Evolutionary conservation across 30 jellyfish, hydroid and myxozoan species (phyloP).

Genomic region (Hydra vulgaris): DNA sequence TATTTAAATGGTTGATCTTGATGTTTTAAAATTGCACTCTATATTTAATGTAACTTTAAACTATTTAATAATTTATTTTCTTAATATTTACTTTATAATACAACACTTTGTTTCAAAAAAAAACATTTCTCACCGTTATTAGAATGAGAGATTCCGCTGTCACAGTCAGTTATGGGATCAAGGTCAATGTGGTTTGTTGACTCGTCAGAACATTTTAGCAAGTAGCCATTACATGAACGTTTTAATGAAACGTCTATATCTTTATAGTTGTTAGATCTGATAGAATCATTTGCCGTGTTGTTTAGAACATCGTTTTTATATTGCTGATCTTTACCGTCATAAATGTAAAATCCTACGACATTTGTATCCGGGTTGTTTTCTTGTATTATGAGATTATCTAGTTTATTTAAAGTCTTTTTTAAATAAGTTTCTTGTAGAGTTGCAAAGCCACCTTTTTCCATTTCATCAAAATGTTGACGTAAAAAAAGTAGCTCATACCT

Average conservation of each 20-base stretch:
- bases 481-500: background rate
- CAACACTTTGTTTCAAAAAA: background rate
- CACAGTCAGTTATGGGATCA: background rate
- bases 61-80: too few relatives aligned
- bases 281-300: too few relatives aligned
- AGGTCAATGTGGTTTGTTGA: background rate
- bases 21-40: too few relatives aligned
- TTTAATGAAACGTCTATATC: background rate
- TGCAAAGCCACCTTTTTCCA: background rate
- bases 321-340: too few relatives aligned
- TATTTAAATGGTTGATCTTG: too few relatives aligned
- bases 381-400: too few relatives aligned
- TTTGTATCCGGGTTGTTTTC: too few relatives aligned
- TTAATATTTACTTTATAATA: too few relatives aligned
- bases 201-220: background rate
- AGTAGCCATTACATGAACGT: background rate
- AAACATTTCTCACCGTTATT: background rate
- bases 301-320: too few relatives aligned
- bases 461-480: background rate
- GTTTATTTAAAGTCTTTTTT: too few relatives aligned
- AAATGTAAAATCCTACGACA: too few relatives aligned
- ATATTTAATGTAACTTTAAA: too few relatives aligned
- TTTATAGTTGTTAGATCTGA: background rate
- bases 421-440: background rate
- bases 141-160: background rate